Conservation (phyloP, 1,140 invertebrate species). For the Antheraea mylitta region DNA sequence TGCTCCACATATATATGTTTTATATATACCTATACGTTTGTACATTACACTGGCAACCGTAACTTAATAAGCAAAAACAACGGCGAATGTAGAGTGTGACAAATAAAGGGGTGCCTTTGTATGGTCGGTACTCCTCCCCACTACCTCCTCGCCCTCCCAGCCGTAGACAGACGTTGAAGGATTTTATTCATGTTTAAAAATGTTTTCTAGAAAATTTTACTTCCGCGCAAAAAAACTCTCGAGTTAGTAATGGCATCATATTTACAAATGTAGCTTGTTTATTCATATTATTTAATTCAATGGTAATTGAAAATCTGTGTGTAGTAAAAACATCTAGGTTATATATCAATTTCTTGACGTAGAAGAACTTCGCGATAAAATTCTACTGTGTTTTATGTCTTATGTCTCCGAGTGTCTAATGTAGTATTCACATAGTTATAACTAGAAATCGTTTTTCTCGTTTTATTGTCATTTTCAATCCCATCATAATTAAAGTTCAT, state of each 20-base stretch:
- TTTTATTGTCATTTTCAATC: not conserved
- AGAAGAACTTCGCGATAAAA: no score
- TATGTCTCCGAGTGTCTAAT: no score
- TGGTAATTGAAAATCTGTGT: not conserved
- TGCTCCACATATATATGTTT: no score
- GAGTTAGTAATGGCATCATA: not conserved
- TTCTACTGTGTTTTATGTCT: no score
- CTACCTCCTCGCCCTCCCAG: no score
- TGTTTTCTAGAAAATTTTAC: not conserved
- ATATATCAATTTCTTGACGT: no score
- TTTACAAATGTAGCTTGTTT: not conserved
- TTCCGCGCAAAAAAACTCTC: not conserved
- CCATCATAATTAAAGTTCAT: no score
- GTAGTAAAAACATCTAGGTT: no score
- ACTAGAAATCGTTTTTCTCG: not conserved
- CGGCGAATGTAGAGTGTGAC: not conserved
- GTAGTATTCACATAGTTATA: no score
- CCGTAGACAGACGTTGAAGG: not conserved
- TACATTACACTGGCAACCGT: not conserved
- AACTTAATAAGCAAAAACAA: constrained; percentile 3
- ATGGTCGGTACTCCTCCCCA: not conserved
- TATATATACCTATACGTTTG: not conserved
- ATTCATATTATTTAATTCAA: not conserved
- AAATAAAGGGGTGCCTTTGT: not conserved
- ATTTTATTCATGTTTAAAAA: constrained; percentile 1